A percentile compares a stretch with the other conserved stretches of the same genome.
Evolutionary conservation across 2,797 vertebrate genomes (phyloP).

Genomic region (Crocodylus rhombifer): DNA sequence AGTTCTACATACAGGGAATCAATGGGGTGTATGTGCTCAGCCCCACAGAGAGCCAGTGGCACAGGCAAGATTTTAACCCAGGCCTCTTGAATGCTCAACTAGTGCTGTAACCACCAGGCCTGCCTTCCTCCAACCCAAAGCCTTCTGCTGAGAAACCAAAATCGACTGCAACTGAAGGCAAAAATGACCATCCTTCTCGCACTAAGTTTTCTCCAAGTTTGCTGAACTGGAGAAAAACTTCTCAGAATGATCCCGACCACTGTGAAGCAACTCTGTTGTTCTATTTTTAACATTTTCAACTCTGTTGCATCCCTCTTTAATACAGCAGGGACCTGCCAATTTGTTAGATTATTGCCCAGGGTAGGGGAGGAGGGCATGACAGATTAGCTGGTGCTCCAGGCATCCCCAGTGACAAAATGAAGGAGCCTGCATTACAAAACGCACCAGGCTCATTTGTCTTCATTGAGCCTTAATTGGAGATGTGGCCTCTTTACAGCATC

Average conservation of each 20-base stretch:
- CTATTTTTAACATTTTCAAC: neutral
- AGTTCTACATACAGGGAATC: neutral
- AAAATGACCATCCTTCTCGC: neutral
- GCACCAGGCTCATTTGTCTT: rapidly evolving
- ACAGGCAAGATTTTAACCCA: neutral
- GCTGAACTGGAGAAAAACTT: neutral
- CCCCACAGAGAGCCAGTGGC: neutral
- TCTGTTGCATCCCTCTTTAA: neutral
- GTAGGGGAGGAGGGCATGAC: rapidly evolving
- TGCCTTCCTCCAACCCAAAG: neutral
- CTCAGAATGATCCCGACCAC: neutral
- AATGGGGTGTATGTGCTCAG: neutral
- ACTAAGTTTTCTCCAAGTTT: neutral
- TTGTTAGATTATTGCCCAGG: neutral
- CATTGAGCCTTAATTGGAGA: neutral
- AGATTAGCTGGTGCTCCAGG: neutral
- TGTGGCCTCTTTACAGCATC: rapidly evolving
- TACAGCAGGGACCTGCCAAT: neutral
- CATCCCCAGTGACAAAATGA: rapidly evolving
- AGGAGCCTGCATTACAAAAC: rapidly evolving
- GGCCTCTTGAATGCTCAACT: neutral
- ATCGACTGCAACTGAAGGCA: neutral
- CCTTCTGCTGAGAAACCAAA: neutral
- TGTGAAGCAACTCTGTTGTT: neutral
- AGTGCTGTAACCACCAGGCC: neutral